Conservation (phyloP, 2,113 vertebrate species). For the Mola mola region DNA sequence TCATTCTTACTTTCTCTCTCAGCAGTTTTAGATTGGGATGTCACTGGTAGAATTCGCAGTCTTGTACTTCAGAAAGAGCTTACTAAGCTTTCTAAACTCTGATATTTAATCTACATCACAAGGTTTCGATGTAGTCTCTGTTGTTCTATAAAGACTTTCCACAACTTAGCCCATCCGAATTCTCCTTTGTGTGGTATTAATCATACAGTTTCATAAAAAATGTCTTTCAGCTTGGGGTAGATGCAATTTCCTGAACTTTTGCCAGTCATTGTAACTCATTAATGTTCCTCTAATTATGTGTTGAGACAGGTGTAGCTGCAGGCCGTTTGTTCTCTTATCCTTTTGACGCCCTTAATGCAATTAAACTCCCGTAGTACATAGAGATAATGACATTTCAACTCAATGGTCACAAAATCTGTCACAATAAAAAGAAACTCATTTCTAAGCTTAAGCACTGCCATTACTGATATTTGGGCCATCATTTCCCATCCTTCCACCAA, state of each 20-base stretch:
- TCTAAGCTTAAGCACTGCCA: too few relatives aligned
- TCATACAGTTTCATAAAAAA: neutral
- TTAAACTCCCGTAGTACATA: conserved; percentile 23
- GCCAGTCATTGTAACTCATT: conserved; percentile 30
- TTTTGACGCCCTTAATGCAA: conserved; percentile 32
- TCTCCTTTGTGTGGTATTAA: conserved; percentile 8
- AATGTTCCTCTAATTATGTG: conserved; percentile 37
- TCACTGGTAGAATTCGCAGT: neutral
- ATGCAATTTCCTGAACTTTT: conserved; percentile 15
- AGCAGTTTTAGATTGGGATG: neutral
- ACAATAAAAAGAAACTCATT: too few relatives aligned
- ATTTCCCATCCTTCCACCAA: too few relatives aligned
- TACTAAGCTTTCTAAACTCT: too few relatives aligned
- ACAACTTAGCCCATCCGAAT: neutral
- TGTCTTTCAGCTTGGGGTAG: too few relatives aligned
- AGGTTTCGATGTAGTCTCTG: too few relatives aligned
- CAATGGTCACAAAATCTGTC: too few relatives aligned
- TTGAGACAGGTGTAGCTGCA: conserved; percentile 25
- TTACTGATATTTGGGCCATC: too few relatives aligned
- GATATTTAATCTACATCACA: conserved; percentile 1
- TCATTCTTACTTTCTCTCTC: conserved; percentile 23
- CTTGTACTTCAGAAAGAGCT: conserved; percentile 21
- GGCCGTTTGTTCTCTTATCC: conserved; percentile 42
- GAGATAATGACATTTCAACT: conserved; percentile 35
- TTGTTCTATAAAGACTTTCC: conserved; percentile 11